phyloP scores from a whole-genome alignment of 2,113 vertebrate species.

The Ameiurus melas region DNA sequence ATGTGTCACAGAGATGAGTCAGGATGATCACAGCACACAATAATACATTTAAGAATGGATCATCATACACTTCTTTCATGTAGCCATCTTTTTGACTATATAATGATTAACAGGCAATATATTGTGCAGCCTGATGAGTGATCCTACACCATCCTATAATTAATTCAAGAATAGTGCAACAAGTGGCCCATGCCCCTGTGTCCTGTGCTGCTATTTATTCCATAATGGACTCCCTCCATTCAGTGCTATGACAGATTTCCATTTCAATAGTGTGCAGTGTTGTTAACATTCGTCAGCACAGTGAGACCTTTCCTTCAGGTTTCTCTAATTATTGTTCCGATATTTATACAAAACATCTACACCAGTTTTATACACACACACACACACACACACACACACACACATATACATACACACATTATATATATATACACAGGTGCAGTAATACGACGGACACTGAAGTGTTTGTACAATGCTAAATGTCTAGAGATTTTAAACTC shows the following conservation, averaged over 20 bases:
- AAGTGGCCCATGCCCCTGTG: not conserved
- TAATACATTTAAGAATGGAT: not conserved
- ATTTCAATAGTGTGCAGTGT: not conserved
- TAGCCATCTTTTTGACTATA: not conserved
- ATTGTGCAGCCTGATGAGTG: not conserved
- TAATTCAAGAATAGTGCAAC: not conserved
- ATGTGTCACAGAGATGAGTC: not conserved
- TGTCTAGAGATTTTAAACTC: not conserved
- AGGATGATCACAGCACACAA: not conserved
- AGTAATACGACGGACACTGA: not conserved
- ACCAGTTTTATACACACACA: not conserved
- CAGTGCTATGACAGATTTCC: not conserved
- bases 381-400: no score
- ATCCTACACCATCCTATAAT: not conserved
- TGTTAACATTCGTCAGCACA: not conserved
- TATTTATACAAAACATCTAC: not conserved
- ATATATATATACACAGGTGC: not conserved
- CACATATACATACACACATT: no score
- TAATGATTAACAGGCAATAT: not conserved
- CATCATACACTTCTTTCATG: not conserved
- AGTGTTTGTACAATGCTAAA: not conserved
- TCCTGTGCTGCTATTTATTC: not conserved
- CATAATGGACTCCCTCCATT: not conserved
- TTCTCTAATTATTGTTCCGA: not conserved
- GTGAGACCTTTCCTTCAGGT: not conserved